phyloP scores from a whole-genome alignment of 2,888 invertebrate species.

The Drosophila acutilabella region DNA sequence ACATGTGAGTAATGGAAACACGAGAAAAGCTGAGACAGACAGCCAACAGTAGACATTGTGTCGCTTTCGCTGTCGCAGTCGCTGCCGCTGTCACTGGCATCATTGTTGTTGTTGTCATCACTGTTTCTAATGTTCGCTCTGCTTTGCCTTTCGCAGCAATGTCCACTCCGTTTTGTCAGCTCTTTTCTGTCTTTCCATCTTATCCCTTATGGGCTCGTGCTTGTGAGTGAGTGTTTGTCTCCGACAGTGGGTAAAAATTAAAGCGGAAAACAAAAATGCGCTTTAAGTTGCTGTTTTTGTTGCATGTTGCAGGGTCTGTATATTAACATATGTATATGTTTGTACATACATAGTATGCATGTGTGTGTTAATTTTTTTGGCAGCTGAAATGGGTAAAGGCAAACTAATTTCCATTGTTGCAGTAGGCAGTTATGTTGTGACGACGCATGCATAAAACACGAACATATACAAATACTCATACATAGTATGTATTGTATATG shows the following conservation, averaged over 20 bases:
- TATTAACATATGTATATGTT: slow-evolving; percentile 18
- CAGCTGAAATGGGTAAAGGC: slow-evolving; percentile 47
- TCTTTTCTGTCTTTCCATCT: slow-evolving; percentile 39
- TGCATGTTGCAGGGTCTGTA: slow-evolving; percentile 44
- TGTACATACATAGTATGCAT: not conserved
- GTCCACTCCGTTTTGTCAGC: slow-evolving; percentile 25
- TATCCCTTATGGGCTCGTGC: slow-evolving; percentile 10
- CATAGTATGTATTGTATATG: not conserved
- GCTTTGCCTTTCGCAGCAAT: slow-evolving; percentile 19
- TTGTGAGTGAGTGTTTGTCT: slow-evolving; percentile 16
- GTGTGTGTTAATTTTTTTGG: slow-evolving; percentile 10
- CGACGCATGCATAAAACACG: slow-evolving; percentile 72
- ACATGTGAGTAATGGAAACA: slow-evolving; percentile 5
- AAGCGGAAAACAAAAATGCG: slow-evolving; percentile 38
- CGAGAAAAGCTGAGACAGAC: slow-evolving; percentile 29
- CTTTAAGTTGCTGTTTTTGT: slow-evolving; percentile 35
- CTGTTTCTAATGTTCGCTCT: slow-evolving; percentile 11
- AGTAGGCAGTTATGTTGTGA: slow-evolving; percentile 43
- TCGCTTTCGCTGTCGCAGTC: slow-evolving; percentile 40
- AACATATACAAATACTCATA: not conserved
- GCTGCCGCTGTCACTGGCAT: slow-evolving; percentile 22
- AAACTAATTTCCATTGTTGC: slow-evolving; percentile 68
- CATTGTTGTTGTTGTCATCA: slow-evolving; percentile 8
- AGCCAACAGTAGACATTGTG: slow-evolving; percentile 56
- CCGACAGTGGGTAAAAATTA: slow-evolving; percentile 23